Percentiles rank a stretch among this genome's conserved stretches.
Evolutionary conservation across 2,797 vertebrate genomes (phyloP).

Genomic region (Mus caroli): DNA sequence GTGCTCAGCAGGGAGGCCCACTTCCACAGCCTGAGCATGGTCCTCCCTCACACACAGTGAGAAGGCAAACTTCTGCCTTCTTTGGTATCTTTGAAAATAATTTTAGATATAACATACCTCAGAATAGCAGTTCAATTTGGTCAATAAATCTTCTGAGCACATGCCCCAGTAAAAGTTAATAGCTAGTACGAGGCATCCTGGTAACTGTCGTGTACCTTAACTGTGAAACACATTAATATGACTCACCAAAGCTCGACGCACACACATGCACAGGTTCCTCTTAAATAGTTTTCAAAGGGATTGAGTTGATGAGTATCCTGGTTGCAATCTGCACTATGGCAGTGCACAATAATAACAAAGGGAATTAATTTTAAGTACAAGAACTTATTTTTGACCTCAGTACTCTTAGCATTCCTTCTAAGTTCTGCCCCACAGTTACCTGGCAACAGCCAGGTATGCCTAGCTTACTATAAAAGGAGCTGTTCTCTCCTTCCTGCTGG

Average conservation of each 20-base stretch:
- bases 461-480: too few relatives aligned
- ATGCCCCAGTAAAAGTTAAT: constrained; percentile 31
- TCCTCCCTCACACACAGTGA: not conserved
- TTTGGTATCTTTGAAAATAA: constrained; percentile 54
- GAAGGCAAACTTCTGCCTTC: constrained; percentile 45
- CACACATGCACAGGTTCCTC: not conserved
- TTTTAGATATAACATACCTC: constrained; percentile 20
- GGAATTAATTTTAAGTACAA: not conserved
- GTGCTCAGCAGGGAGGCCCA: not conserved
- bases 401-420: not conserved
- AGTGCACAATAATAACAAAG: not conserved
- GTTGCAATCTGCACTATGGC: not conserved
- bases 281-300: not conserved
- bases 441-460: not conserved
- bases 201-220: not conserved
- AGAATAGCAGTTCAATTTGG: constrained; percentile 48
- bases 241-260: not conserved
- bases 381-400: not conserved
- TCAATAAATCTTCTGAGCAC: constrained; percentile 19
- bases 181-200: not conserved
- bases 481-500: too few relatives aligned
- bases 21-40: not conserved
- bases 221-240: constrained; percentile 9
- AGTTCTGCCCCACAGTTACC: not conserved
- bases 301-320: not conserved